These are phyloP conservation scores for Catalaphyllia jardinei DNA, from an alignment of 64 coral and sea anemone genomes.

Conservation along the genomic window DNA sequence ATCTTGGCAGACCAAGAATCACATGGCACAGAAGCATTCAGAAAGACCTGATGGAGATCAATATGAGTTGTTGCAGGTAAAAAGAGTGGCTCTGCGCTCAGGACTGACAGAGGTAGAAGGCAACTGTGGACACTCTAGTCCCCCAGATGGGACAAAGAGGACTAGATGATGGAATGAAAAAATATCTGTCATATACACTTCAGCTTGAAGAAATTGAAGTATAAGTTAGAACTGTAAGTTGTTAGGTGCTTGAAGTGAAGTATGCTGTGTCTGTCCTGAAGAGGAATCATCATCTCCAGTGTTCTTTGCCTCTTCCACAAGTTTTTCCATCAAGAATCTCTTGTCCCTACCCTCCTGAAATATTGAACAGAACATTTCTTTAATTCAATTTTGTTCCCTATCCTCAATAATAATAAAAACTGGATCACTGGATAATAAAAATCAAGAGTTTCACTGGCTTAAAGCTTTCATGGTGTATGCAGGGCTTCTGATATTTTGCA, in stretches of 20 bases:
- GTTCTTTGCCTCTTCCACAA: conserved; percentile 45
- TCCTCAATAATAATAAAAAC: too few relatives aligned
- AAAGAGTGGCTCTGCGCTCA: neutral
- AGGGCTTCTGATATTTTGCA: too few relatives aligned
- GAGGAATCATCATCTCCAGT: neutral
- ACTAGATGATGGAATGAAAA: neutral
- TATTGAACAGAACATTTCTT: neutral
- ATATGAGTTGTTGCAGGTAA: neutral
- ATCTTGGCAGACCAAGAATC: too few relatives aligned
- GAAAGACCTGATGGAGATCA: too few relatives aligned
- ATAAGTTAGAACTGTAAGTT: neutral
- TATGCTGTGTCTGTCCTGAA: conserved; percentile 9
- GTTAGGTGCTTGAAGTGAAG: neutral
- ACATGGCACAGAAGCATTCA: too few relatives aligned
- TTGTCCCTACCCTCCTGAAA: conserved; percentile 96
- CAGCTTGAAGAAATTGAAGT: too few relatives aligned
- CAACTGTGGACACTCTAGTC: neutral
- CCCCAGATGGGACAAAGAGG: neutral
- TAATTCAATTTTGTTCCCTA: neutral
- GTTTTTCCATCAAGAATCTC: conserved; percentile 90
- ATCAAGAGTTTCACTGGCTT: too few relatives aligned
- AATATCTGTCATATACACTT: neutral
- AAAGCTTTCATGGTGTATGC: too few relatives aligned
- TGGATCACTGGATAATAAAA: too few relatives aligned
- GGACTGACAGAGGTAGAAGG: too few relatives aligned